Conservation (phyloP, 2,113 vertebrate species). For the Pipra filicauda region DNA sequence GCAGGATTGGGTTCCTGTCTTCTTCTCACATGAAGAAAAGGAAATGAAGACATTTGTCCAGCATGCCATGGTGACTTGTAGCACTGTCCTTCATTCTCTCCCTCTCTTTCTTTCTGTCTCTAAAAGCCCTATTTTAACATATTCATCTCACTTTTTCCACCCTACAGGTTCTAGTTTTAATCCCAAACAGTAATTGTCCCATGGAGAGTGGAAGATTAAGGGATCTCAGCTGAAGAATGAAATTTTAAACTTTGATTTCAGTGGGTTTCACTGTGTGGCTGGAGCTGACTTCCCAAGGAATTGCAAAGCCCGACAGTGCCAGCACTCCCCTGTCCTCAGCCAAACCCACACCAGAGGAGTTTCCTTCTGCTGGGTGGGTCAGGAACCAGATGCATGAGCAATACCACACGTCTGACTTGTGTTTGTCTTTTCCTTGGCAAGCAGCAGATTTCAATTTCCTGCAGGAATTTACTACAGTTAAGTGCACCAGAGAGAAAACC, state of each 20-base stretch:
- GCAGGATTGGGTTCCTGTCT: constrained; percentile 54
- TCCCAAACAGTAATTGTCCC: neutral
- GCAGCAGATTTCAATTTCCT: neutral
- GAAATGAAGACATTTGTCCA: constrained; percentile 49
- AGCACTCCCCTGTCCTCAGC: accelerated
- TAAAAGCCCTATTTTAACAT: neutral
- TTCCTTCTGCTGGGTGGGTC: neutral
- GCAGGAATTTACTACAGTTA: neutral
- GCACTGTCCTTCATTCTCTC: neutral
- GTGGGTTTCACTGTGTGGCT: neutral
- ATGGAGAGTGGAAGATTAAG: neutral
- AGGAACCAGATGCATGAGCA: accelerated
- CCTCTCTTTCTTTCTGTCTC: neutral
- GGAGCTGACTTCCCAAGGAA: neutral
- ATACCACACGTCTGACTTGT: neutral
- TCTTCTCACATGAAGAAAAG: constrained; percentile 36
- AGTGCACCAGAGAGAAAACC: neutral
- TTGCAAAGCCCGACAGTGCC: neutral
- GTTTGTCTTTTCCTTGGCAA: neutral
- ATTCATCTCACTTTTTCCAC: neutral
- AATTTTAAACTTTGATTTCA: neutral
- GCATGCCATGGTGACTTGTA: neutral
- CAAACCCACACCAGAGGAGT: neutral
- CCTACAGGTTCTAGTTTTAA: neutral
- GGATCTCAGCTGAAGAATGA: neutral